Evolutionary conservation across 2,797 vertebrate species (phyloP), one percentile per base, ranked within the genome.

Genomic region (Neopelma chrysocephalum): DNA sequence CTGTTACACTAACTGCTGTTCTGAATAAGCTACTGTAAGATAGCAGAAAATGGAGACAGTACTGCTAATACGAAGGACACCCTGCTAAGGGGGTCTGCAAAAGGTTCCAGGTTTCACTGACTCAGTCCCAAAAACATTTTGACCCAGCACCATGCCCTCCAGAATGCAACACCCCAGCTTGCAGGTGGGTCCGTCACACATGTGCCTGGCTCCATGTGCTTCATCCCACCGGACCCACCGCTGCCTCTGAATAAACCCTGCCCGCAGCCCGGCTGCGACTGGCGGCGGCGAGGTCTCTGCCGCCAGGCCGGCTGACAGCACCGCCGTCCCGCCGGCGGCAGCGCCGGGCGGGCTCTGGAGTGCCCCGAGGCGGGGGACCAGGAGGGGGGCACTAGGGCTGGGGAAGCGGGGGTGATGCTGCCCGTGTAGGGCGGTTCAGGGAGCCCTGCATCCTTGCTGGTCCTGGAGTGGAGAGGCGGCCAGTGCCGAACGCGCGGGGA

Each of bases 241-340:
- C 31, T 11, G 17, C 12, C 27, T 51, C 53, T 15, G 11, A 17
- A 36, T 10, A 62, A 48, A 34, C 23, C 16, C 40, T 25, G 43
- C 19, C 64, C 12, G 26, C 9, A 51, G 73, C 88, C 94, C 72
- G 58, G 93, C 90, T 88, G 78, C 54, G 95, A 95, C 93, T 90
- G 91, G 94, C 77, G 81, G 93, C 68, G 51, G 85, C 53, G 64
- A 26, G 65, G 66, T 82, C 71, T 72, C 22, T 23, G 68, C 82
- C 45, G 80, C 66, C 77, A 54, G 79, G 42, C 75, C 42, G 57
- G 69, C 81, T 80, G 88, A 86, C 92, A 84, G 79, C 78, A 56
- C 89, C 83, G 79, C 82, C 76, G 58, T 34, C 8, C 57, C 19
- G 34, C 22, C 71, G 21, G 66, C 15, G n/a, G 77, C 82, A 38